These are phyloP conservation scores for Chrysocyon brachyurus DNA, from an alignment of 2,797 vertebrate genomes.

Conservation along the genomic window DNA sequence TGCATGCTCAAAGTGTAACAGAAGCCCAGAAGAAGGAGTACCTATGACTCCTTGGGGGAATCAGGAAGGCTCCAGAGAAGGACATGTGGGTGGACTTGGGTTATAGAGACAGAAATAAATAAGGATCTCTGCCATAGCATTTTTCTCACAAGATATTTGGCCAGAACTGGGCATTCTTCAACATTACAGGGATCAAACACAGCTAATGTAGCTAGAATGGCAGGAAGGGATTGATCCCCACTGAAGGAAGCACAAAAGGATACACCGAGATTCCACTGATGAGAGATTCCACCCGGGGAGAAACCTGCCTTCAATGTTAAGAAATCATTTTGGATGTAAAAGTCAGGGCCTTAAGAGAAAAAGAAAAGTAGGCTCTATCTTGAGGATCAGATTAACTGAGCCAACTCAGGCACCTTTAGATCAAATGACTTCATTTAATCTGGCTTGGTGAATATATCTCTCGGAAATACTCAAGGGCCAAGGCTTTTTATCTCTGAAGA, in stretches of 20 bases:
- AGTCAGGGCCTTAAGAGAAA: not conserved
- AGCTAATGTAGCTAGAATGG: not conserved
- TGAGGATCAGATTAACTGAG: not conserved
- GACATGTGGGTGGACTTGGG: not conserved
- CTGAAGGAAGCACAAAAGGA: not conserved
- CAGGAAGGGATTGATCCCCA: not conserved
- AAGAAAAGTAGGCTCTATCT: slow-evolving; percentile 17
- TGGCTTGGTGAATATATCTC: not conserved
- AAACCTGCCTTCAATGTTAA: slow-evolving; percentile 1
- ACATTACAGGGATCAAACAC: not conserved
- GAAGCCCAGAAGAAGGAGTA: not conserved
- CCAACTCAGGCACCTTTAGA: not conserved
- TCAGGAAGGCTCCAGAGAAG: not conserved
- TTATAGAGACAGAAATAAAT: not conserved
- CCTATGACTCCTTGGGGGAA: not conserved
- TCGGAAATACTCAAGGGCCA: not conserved
- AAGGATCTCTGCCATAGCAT: not conserved
- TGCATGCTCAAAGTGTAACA: not conserved
- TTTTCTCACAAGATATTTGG: not conserved
- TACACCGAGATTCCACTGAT: not conserved
- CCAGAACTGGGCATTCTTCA: not conserved
- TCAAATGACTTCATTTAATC: not conserved
- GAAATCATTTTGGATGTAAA: not conserved
- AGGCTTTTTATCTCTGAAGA: not conserved
- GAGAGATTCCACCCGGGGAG: not conserved